These are phyloP conservation scores for Myopa tessellatipennis DNA, from an alignment of 2,888 invertebrate species.

Conservation along the genomic window DNA sequence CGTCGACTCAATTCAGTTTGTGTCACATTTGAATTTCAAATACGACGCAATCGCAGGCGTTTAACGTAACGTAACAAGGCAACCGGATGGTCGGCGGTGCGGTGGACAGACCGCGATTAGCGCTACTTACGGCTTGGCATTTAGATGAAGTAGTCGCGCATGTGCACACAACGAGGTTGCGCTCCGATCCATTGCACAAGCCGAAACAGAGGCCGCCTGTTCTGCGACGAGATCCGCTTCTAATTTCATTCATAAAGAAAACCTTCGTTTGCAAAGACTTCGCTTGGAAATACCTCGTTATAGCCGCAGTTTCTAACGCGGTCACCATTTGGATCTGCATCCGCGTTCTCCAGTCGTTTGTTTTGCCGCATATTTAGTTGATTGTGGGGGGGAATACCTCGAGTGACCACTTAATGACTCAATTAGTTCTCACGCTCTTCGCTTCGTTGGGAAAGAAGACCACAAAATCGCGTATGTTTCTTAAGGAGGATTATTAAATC, in stretches of 20 bases:
- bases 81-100: slow-evolving; percentile 1
- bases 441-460: not conserved
- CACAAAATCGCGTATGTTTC: not conserved
- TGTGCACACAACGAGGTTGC: not conserved
- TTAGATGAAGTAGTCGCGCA: slow-evolving; percentile 62
- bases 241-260: slow-evolving; percentile 66
- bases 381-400: not conserved
- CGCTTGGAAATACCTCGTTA: slow-evolving; percentile 51
- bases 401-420: slow-evolving; percentile 25
- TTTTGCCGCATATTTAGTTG: not conserved
- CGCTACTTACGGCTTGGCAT: slow-evolving; percentile 63
- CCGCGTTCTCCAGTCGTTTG: slow-evolving; percentile 29
- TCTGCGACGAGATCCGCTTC: slow-evolving; percentile 38
- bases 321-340: slow-evolving; percentile 15
- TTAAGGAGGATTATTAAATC: too few species aligned
- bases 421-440: slow-evolving; percentile 39
- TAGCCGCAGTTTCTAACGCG: not conserved
- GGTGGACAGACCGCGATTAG: slow-evolving; percentile 18
- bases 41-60: slow-evolving; percentile 34
- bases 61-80: slow-evolving; percentile 16
- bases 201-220: slow-evolving; percentile 27
- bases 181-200: not conserved
- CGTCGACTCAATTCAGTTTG: slow-evolving; percentile 33
- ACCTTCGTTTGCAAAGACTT: slow-evolving; percentile 55
- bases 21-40: slow-evolving; percentile 44